These are phyloP conservation scores for Cercopithecus mona DNA, from an alignment of 2,113 vertebrate genomes.

Conservation along the genomic window DNA sequence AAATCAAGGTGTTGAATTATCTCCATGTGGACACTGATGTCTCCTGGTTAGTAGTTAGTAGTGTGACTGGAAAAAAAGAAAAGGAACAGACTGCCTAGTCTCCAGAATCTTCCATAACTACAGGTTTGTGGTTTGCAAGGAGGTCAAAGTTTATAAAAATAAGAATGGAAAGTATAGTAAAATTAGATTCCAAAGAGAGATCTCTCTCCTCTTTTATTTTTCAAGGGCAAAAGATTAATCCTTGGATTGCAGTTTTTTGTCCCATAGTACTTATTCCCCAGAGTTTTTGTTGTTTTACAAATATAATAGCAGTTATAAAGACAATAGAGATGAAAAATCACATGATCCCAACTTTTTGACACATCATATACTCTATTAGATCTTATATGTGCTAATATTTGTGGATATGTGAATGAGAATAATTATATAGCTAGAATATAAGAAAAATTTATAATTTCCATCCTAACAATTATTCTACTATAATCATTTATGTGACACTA, in stretches of 20 bases:
- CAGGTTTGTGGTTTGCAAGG: not conserved
- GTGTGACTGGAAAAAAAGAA: not conserved
- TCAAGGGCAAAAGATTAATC: not conserved
- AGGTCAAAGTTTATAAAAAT: not conserved
- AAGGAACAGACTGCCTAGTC: not conserved
- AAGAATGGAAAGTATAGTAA: not conserved
- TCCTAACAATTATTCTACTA: not conserved
- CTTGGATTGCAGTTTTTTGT: not conserved
- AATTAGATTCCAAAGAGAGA: not conserved
- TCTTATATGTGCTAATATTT: slow-evolving; percentile 1
- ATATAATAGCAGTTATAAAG: slow-evolving; percentile 19
- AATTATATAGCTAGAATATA: not conserved
- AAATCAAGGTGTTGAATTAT: not conserved
- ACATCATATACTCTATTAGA: not conserved
- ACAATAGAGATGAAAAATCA: not conserved
- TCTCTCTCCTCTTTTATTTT: not conserved
- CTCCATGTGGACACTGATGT: not conserved
- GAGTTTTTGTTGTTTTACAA: not conserved
- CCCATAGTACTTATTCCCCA: not conserved
- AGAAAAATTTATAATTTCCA: slow-evolving; percentile 3
- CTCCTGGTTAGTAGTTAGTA: not conserved
- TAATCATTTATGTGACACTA: not conserved
- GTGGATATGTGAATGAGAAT: not conserved
- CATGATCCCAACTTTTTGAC: not conserved
- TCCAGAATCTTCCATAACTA: not conserved